These are phyloP conservation scores for Deroptyus accipitrinus DNA, from an alignment of 2,113 vertebrate genomes.

Conservation along the genomic window DNA sequence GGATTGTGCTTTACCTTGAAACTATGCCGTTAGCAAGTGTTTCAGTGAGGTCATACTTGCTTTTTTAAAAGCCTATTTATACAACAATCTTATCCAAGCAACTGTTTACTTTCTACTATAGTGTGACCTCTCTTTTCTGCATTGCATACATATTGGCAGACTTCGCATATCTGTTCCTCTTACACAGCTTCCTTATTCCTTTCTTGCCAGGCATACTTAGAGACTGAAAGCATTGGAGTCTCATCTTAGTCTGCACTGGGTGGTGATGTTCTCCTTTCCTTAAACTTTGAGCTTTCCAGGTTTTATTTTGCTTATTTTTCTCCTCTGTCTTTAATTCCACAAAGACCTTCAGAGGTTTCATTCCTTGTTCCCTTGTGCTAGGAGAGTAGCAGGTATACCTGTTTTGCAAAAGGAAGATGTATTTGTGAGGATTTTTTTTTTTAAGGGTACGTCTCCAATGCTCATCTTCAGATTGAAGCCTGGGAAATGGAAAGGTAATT, in stretches of 20 bases:
- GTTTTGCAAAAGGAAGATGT: neutral
- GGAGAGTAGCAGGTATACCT: neutral
- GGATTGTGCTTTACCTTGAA: neutral
- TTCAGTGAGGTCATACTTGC: slow-evolving; percentile 7
- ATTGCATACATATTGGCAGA: rapidly evolving
- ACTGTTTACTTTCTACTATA: neutral
- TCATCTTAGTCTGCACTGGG: neutral
- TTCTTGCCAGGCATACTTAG: neutral
- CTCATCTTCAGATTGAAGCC: neutral
- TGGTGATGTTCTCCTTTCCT: neutral
- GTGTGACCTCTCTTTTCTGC: neutral
- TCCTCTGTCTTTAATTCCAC: neutral
- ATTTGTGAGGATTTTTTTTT: neutral
- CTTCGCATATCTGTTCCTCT: neutral
- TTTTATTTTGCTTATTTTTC: neutral
- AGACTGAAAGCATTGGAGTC: neutral
- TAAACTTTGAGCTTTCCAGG: neutral
- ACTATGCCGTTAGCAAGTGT: neutral
- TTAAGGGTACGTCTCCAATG: neutral
- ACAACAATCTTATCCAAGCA: neutral
- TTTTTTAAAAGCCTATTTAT: slow-evolving; percentile 34
- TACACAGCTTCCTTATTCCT: neutral
- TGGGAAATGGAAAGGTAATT: neutral
- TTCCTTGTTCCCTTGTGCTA: rapidly evolving
- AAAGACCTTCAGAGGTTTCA: neutral